These are phyloP conservation scores for Dallia pectoralis DNA, from an alignment of 2,797 vertebrate genomes.

Conservation along the genomic window DNA sequence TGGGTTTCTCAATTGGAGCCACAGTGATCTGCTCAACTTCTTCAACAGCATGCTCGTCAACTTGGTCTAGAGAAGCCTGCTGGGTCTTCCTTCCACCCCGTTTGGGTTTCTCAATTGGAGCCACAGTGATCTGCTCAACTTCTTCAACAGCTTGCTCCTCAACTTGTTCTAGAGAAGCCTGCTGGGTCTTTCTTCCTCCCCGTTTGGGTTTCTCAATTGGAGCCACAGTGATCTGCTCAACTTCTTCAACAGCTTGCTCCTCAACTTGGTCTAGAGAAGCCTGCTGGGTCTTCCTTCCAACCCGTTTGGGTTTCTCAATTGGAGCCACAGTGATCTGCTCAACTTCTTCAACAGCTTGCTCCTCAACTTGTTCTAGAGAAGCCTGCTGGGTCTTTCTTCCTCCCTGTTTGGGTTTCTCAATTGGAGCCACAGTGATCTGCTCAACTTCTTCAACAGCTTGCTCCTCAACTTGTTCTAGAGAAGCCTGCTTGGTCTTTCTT, in stretches of 20 bases:
- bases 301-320: slow-evolving; percentile 46
- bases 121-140: background rate
- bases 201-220: background rate
- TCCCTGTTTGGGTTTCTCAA: slow-evolving; percentile 18
- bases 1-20: background rate
- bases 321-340: slow-evolving; percentile 5
- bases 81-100: slow-evolving; percentile 45
- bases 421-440: background rate
- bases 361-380: background rate
- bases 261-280: background rate
- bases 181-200: slow-evolving; percentile 30
- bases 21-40: background rate
- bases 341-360: background rate
- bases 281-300: slow-evolving; percentile 22
- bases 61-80: background rate
- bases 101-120: slow-evolving; percentile 3
- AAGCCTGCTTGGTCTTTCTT: slow-evolving; percentile 26
- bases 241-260: no score
- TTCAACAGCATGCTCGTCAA: background rate
- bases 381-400: slow-evolving; percentile 19
- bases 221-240: background rate
- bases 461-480: background rate
- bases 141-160: background rate
- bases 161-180: background rate
- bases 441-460: background rate